These are phyloP conservation scores for Thecophora atra DNA, from an alignment of 2,888 invertebrate species.

Conservation along the genomic window DNA sequence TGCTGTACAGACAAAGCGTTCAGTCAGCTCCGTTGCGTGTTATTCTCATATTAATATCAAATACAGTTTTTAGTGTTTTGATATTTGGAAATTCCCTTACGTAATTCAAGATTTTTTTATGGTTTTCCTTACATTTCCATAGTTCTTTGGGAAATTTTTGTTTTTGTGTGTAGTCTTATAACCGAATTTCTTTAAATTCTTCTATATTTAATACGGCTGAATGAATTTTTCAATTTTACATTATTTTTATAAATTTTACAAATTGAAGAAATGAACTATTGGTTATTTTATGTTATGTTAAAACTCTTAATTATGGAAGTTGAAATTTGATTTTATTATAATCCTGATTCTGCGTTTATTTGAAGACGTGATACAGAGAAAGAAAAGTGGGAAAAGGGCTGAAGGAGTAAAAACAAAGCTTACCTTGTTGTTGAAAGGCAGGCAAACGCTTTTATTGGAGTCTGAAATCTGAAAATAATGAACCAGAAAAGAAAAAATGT, in stretches of 20 bases:
- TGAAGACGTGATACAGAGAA: no score
- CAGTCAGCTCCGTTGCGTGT: slow-evolving; percentile 34
- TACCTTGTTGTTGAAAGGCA: slow-evolving; percentile 66
- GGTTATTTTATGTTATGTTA: no score
- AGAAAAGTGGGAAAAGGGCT: no score
- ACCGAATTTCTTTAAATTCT: not conserved
- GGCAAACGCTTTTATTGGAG: slow-evolving; percentile 66
- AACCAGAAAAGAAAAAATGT: slow-evolving; percentile 61
- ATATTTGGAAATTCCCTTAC: slow-evolving; percentile 37
- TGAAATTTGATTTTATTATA: no score
- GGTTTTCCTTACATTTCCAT: slow-evolving; percentile 10
- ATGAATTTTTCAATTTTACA: no score
- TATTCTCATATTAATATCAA: slow-evolving; percentile 36
- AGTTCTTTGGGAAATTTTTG: slow-evolving; percentile 10
- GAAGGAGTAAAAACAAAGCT: slow-evolving; percentile 46
- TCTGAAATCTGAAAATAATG: slow-evolving; percentile 65
- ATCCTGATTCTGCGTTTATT: no score
- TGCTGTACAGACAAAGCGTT: not conserved
- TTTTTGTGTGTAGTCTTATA: not conserved
- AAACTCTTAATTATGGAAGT: no score
- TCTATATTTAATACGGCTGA: no score
- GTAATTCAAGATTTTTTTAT: slow-evolving; percentile 30
- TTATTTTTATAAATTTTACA: no score
- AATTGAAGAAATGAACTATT: no score
- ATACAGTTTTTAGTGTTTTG: slow-evolving; percentile 42